A percentile compares a stretch with the other conserved stretches of the same genome.
phyloP scores from a whole-genome alignment of 1,140 invertebrate species.

The Lepidurus arcticus region DNA sequence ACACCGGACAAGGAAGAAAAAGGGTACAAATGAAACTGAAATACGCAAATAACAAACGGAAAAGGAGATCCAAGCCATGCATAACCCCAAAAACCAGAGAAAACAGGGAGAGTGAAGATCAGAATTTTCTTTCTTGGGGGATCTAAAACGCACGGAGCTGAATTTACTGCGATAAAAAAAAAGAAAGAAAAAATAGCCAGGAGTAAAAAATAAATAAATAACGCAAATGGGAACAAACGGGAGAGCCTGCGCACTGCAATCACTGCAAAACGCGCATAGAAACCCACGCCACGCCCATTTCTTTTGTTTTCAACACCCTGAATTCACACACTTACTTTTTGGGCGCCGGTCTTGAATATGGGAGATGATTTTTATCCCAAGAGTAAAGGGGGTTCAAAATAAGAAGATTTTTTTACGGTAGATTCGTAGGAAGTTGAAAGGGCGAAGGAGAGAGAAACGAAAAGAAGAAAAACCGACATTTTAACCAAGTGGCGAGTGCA shows the following conservation, averaged over 20 bases:
- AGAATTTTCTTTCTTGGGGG: too few relatives aligned
- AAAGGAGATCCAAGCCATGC: too few relatives aligned
- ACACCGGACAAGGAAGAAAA: not conserved
- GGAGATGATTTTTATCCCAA: constrained; percentile 3
- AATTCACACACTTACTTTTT: not conserved
- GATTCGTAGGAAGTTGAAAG: not conserved
- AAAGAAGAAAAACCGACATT: not conserved
- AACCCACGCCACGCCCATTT: constrained; percentile 6
- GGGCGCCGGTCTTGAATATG: not conserved
- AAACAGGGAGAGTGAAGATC: too few relatives aligned
- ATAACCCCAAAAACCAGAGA: too few relatives aligned
- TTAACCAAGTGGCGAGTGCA: not conserved
- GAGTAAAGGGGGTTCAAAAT: not conserved
- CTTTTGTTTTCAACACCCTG: too few relatives aligned
- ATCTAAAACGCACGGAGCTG: too few relatives aligned
- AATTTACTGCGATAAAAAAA: not conserved
- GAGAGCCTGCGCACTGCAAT: not conserved
- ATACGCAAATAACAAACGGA: too few relatives aligned
- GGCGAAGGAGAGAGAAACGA: not conserved
- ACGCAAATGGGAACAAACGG: not conserved
- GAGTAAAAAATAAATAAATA: not conserved
- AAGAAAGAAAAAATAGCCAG: not conserved
- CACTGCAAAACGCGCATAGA: constrained; percentile 18
- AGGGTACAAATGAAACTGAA: too few relatives aligned
- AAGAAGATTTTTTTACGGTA: not conserved